Evolutionary conservation across 1,140 invertebrate species (phyloP), one percentile per base, ranked within the genome.

Genomic region (Holotrichia oblita): DNA sequence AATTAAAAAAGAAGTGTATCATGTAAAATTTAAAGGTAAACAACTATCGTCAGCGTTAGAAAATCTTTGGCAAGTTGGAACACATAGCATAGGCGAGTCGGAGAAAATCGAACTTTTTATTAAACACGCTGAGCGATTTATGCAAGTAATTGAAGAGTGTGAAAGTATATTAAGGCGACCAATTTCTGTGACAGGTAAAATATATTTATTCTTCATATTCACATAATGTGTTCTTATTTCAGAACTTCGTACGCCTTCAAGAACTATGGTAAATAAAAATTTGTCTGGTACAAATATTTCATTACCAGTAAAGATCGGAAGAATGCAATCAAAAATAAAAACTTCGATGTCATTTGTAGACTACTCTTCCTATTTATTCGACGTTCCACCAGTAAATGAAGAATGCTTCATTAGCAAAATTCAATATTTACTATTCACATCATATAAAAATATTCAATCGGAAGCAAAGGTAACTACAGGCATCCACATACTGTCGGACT

Each of bases 401-500:
- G 74, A 72, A 2, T 61, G 40, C 40, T 79, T 81, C 14, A 24
- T 75, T 10, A 40, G 78, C 8, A 79, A 77, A 22, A 20, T 77
- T 4, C 75, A 64, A 14, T 40, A 40, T 24, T 40, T 59, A 20
- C 10, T 78, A 40, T 48, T 74, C 6, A 61, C 7, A 17, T 79
- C 80, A 9, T 79, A 77, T 34, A 20, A 59, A 10, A 74, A 64
- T 22, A 24, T 81, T 17, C 80, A 79, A 79, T 20, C 40, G 9
- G 41, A 24, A 6, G 76, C 78, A 8, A 41, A 76, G 64, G 76
- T 81, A 73, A 64, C 9, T 76, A 80, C 4, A 80, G 61, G 8
- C 40, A 78, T 72, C 81, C 83, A 41, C 86, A 87, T 69, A 85
- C 79, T 10, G 82, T 83, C 24, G 85, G 84, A 77, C 83, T 85